Base-by-base conservation (phyloP, 2,797 vertebrate genomes). In the Merluccius polli region DNA sequence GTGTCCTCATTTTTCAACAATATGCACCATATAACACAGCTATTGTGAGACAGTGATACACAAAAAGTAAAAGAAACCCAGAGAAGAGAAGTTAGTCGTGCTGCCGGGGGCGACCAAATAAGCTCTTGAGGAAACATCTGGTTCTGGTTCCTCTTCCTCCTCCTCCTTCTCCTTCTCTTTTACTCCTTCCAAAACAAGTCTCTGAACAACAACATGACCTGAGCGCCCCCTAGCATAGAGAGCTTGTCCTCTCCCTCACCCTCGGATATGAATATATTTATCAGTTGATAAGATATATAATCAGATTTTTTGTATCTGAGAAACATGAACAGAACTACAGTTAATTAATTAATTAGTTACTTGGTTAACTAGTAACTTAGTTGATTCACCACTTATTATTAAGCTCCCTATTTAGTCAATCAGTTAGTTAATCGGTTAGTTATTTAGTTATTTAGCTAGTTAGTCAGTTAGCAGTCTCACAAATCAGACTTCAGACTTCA, bases 61-160 rank as follows among this genome's bases (percentile, higher is more conserved):
- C 12, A 13, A 27, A 4, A 52, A 21, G 18, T 21, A 1, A 27
- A 11, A 69, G 30, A 69, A 69, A 32, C 8, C 24, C 63, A 67
- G 13, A 31, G 29, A 21, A 30, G 29, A 30, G 29, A 13, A 18
- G 15, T 88, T 88, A 89, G 80, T 88, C 89, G 80, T 88, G 29
- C 77, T 63, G 85, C 90, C 85, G 10, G 44, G 36, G 84, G 90
- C 82, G 36, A 84, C 67, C 73, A 72, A 72, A 85, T 76, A 81
- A 84, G 82, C 90, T 92, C 90, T 83, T 32, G 88, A 88, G 90
- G 87, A 92, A 91, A 93, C 88, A 92, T 88, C 90, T 90, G 89
- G 83, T 31, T 32, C 18, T 30, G 31, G 29, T 31, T 32, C 31
- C 29, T 31, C 67, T 7, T 32, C 15, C 63, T 31, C 52, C 52